Base-by-base conservation (phyloP, 64 coral and sea anemone species). In the Anthopleura sola region DNA sequence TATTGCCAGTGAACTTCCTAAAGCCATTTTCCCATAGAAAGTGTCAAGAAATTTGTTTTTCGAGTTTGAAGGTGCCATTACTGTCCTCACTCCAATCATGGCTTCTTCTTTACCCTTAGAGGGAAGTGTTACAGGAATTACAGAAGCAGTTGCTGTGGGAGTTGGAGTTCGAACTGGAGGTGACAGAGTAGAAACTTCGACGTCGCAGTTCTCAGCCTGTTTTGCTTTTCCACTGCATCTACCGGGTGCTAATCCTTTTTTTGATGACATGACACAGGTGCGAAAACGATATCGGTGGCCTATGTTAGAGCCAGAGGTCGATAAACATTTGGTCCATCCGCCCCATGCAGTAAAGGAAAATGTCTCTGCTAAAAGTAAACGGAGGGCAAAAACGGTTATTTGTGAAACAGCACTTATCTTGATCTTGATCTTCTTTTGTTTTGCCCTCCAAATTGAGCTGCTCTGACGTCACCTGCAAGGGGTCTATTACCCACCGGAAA, bases 1-100 rank as follows among this genome's bases (percentile, higher is more conserved):
- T 21, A 83, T 83, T 17, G 26, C 82, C 20, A 83, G 20, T 36
- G 55, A 53, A 56, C 82, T 83, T 49, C 82, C 44, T 36, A 83
- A 56, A 19, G 82, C 82, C 24, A 83, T 50, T 33, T 37, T 83
- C 39, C 82, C 82, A 49, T 83, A 83, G 34, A 83, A 83, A 6
- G 49, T 83, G 10, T 16, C 32, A 83, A 83, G 23, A 83, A 83
- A 15, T 36, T 60, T 33, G 15, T 7, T 57, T 55, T 29, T 37
- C 14, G 3, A 15, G 34, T 58, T 26, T 20, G 26, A n/a, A 37
- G 76, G 8, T 71, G 26, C 14, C 10, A 13, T 34, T 8, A 23
- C 21, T 6, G 24, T 81, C 16, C 37, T 81, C 37, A 20, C 21
- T 46, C 17, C 24, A 21, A 19, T 16, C 11, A 40, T 40, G 33